Percentiles rank a stretch among this genome's conserved stretches.
phyloP scores from a whole-genome alignment of 1,140 invertebrate genomes.

The Amyelois transitella region DNA sequence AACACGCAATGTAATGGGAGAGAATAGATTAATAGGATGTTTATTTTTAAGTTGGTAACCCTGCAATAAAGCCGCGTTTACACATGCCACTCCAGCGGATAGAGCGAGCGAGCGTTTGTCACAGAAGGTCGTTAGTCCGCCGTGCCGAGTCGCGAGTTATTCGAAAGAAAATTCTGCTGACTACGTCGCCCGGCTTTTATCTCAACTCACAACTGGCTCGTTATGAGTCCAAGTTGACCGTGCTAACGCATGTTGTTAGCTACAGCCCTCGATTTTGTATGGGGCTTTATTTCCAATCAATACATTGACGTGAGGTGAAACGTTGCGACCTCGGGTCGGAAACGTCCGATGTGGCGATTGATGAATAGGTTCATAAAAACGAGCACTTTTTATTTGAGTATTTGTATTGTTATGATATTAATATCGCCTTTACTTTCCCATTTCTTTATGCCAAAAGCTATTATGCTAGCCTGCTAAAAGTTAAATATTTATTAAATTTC shows the following conservation, averaged over 20 bases:
- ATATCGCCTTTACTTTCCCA: too few species aligned
- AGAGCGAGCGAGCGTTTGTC: constrained; percentile 31
- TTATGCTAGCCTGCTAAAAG: too few species aligned
- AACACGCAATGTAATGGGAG: too few species aligned
- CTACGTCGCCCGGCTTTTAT: constrained; percentile 33
- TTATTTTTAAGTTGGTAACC: not conserved
- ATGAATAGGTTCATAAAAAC: too few species aligned
- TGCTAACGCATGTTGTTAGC: not conserved
- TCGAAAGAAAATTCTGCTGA: constrained; percentile 59
- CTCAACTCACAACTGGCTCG: constrained; percentile 23
- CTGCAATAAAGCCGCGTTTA: constrained; percentile 20
- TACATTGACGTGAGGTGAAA: too few species aligned
- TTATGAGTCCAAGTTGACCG: constrained; percentile 17
- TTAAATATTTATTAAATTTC: too few species aligned
- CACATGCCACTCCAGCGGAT: constrained; percentile 32
- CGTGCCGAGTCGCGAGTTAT: constrained; percentile 31
- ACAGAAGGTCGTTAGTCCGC: constrained; percentile 44
- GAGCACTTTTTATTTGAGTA: too few species aligned
- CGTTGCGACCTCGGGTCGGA: too few species aligned
- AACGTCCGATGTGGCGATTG: too few species aligned
- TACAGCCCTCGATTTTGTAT: not conserved
- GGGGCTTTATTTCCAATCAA: not conserved
- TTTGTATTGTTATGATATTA: too few species aligned
- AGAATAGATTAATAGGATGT: too few species aligned
- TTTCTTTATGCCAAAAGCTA: too few species aligned